These are phyloP conservation scores for Drosophila algonquin DNA, from an alignment of 2,888 invertebrate genomes.

Conservation along the genomic window DNA sequence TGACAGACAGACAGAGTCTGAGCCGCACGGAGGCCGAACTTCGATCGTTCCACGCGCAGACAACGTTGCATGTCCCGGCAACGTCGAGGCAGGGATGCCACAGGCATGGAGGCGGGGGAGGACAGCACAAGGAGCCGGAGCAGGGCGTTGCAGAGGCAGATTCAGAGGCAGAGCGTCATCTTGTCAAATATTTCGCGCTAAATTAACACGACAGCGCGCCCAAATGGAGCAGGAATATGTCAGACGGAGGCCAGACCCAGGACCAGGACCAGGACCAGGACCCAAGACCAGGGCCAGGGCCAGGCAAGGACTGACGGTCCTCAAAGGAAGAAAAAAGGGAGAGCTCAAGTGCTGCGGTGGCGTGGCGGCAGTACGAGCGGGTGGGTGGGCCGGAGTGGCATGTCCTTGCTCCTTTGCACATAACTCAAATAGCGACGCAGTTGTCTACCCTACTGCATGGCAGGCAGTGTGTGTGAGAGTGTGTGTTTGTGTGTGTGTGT, in stretches of 20 bases:
- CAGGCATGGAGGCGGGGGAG: neutral
- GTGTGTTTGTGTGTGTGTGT: conserved; percentile 34
- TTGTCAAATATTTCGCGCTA: conserved; percentile 79
- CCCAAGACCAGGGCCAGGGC: conserved; percentile 1
- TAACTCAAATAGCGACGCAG: conserved; percentile 64
- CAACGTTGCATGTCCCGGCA: conserved; percentile 61
- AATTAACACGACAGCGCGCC: conserved; percentile 78
- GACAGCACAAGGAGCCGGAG: neutral
- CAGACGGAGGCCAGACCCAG: conserved; percentile 47
- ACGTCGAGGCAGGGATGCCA: conserved; percentile 1
- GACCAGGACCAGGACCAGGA: conserved; percentile 14
- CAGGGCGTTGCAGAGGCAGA: conserved; percentile 20
- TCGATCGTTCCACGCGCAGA: conserved; percentile 66
- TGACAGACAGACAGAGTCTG: conserved; percentile 18
- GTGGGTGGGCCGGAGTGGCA: conserved; percentile 3
- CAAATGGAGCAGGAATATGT: conserved; percentile 77
- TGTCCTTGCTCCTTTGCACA: conserved; percentile 52
- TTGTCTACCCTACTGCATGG: neutral
- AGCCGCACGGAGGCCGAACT: conserved; percentile 34
- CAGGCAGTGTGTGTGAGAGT: neutral
- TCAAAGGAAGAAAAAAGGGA: conserved; percentile 53
- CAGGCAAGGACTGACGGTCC: conserved; percentile 33
- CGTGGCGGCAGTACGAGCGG: conserved; percentile 1
- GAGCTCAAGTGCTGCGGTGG: conserved; percentile 62
- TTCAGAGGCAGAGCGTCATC: conserved; percentile 68